Base-by-base conservation (phyloP, 2,113 vertebrate genomes). In the Proteles cristata region DNA sequence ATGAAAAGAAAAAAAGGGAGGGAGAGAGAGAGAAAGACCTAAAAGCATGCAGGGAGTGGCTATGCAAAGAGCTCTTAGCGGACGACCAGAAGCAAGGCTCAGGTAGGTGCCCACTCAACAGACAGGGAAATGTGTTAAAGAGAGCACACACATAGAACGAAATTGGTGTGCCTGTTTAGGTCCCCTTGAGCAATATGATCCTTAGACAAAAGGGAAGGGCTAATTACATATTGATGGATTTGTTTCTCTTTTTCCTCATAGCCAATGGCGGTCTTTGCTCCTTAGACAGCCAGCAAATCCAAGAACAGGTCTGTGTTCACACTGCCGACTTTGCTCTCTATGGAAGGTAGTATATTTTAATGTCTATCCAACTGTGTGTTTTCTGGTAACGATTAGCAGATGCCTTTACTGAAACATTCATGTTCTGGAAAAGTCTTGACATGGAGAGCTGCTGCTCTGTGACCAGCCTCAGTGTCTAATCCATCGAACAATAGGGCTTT, bases 401-500 rank as follows among this genome's bases (percentile, higher is more conserved):
- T 85, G 94, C 21, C 65, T 90, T 97, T 90, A 83, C 92, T 48
- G 45, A 84, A 92, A 80, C 35, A 95, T 69, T 94, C 68, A 39
- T 80, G 69, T 86, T 95, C 77, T 82, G 39, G 68, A 98, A 82
- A 74, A 89, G 53, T 96, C 83, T 96, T 95, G 96, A 95, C 71
- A 58, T 81, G 73, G 73, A 83, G 28, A 97, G 80, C 65, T 96
- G 80, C 61, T 96, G 94, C 35, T 63, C 45, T 71, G 43, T 81
- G 93, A 97, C 89, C 4, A 31, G 58, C 19, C 94, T 85, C 66
- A 31, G 25, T 39, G 45, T 79, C 39, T 5, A 66, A 80, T 43
- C 83, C 96, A 53, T 66, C 74, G 69, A 98, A 97, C 96, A 98
- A 96, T 0, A 96, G 85, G 63, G 61, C 79, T 97, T 97, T 95